phyloP scores from a whole-genome alignment of 2,113 vertebrate genomes.

The Cottus gobio region DNA sequence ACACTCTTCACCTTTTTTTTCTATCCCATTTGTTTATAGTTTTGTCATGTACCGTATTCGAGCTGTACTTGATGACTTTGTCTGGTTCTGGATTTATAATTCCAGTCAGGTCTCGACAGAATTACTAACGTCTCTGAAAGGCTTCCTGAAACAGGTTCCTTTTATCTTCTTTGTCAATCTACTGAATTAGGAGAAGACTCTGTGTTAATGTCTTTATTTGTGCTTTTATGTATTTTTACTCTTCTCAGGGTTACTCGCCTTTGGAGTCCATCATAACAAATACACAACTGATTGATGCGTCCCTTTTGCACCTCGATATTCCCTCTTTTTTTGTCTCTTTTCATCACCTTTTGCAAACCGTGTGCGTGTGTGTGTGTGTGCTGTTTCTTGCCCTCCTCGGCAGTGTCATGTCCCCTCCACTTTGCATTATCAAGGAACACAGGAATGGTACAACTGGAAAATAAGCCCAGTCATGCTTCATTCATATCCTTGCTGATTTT shows the following conservation, averaged over 20 bases:
- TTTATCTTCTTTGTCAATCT: conserved; percentile 15
- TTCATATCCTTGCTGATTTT: not conserved
- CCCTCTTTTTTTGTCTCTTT: not conserved
- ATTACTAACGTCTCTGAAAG: conserved; percentile 22
- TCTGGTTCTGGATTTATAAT: conserved; percentile 39
- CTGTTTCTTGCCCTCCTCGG: too few relatives aligned
- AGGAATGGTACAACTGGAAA: not conserved
- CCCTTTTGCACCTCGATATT: not conserved
- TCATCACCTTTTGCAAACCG: not conserved
- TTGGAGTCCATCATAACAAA: not conserved
- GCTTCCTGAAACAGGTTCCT: conserved; percentile 9
- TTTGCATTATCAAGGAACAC: not conserved
- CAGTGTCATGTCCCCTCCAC: not conserved
- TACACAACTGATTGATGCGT: not conserved
- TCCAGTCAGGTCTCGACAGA: conserved; percentile 20
- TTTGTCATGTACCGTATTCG: conserved; percentile 9
- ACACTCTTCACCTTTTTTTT: not conserved
- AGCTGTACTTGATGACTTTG: conserved; percentile 32
- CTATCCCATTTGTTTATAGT: not conserved
- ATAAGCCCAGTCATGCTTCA: too few relatives aligned
- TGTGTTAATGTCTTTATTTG: not conserved
- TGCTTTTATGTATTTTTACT: conserved; percentile 7
- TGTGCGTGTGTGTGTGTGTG: not conserved
- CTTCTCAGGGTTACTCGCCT: not conserved
- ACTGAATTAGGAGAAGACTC: not conserved